Evolutionary conservation across 2,888 invertebrate genomes (phyloP).

Genomic region (Meliscaeva auricollis): DNA sequence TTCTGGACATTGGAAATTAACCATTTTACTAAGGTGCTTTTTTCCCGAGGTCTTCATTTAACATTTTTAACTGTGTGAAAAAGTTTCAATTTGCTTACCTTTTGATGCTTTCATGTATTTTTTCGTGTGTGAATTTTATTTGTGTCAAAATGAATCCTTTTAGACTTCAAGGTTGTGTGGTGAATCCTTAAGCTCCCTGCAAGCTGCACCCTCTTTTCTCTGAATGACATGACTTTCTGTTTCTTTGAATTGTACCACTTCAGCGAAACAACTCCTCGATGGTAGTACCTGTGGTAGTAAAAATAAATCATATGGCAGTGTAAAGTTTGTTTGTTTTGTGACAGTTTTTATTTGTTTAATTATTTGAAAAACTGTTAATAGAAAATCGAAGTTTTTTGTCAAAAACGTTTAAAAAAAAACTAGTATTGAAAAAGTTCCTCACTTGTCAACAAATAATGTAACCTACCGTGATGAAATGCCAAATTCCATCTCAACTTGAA

Average conservation of each 20-base stretch:
- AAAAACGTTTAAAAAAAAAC: neutral
- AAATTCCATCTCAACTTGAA: too few relatives aligned
- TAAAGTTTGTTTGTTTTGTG: conserved; percentile 31
- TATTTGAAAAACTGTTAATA: neutral
- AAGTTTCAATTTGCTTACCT: neutral
- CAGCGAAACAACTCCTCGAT: conserved; percentile 16
- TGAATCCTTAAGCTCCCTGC: conserved; percentile 27
- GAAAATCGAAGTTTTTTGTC: neutral
- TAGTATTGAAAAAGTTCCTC: neutral
- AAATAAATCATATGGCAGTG: conserved; percentile 18
- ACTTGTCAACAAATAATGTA: neutral
- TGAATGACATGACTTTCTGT: conserved; percentile 42
- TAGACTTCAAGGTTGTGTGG: conserved; percentile 66
- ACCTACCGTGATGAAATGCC: neutral
- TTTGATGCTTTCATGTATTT: neutral
- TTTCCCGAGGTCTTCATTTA: neutral
- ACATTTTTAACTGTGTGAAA: neutral
- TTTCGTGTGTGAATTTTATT: neutral
- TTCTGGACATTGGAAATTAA: conserved; percentile 4
- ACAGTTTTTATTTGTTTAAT: neutral
- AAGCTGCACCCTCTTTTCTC: conserved; percentile 18
- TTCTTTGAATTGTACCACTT: conserved; percentile 57
- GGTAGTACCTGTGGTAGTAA: conserved; percentile 10
- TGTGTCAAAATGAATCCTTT: conserved; percentile 60
- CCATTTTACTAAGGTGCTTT: neutral